phyloP scores from a whole-genome alignment of 2,888 invertebrate species.

The Muscina levida region DNA sequence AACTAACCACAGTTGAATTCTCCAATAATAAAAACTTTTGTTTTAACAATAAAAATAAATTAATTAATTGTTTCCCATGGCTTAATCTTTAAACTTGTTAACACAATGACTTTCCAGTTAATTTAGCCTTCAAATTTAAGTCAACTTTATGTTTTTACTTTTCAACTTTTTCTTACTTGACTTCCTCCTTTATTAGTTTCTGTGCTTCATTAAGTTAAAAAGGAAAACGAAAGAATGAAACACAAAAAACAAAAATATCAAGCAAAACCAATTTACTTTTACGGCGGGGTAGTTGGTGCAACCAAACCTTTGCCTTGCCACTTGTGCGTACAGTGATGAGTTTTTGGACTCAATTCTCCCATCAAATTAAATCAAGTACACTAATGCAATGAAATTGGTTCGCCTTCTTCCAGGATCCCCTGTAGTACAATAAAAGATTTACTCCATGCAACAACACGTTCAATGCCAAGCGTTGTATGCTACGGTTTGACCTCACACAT shows the following conservation, averaged over 20 bases:
- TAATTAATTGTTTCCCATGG: conserved; percentile 57
- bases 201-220: conserved; percentile 50
- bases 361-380: conserved; percentile 79
- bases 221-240: conserved; percentile 42
- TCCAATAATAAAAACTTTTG: too few relatives aligned
- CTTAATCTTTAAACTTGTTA: conserved; percentile 45
- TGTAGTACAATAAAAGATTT: conserved; percentile 75
- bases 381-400: conserved; percentile 77
- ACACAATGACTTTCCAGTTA: conserved; percentile 35
- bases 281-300: conserved; percentile 57
- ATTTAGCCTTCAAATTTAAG: conserved; percentile 51
- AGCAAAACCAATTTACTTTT: conserved; percentile 69
- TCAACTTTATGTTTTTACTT: conserved; percentile 54
- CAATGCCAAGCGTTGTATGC: background rate
- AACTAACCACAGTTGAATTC: background rate
- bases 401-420: conserved; percentile 69
- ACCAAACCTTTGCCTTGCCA: conserved; percentile 49
- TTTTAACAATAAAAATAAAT: conserved; percentile 60
- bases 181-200: conserved; percentile 37
- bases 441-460: background rate
- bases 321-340: conserved; percentile 49
- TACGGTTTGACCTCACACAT: conserved; percentile 16
- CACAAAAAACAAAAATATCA: conserved; percentile 13
- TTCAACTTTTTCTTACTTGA: conserved; percentile 1
- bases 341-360: conserved; percentile 75